Conservation (phyloP, 2,888 invertebrate species). For the Chalcis sispes region DNA sequence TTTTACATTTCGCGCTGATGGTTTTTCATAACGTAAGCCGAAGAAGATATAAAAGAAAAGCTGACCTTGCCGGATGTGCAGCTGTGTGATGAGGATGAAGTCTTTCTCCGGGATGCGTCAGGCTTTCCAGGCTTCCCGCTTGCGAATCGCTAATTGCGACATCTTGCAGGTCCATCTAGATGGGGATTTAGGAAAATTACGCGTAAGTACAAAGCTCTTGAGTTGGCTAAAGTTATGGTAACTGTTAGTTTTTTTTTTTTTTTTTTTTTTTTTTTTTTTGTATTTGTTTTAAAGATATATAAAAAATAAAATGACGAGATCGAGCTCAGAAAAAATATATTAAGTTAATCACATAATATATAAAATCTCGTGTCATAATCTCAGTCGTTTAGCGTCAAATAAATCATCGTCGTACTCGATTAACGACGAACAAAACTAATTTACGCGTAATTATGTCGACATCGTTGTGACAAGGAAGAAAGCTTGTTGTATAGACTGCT, state of each 20-base stretch:
- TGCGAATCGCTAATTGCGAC: constrained; percentile 76
- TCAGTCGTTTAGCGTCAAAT: constrained; percentile 15
- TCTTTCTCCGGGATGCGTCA: constrained; percentile 71
- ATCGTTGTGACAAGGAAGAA: too few species aligned
- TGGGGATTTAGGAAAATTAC: constrained; percentile 56
- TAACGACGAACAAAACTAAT: not conserved
- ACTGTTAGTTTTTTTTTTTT: constrained; percentile 16
- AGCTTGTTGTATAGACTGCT: too few species aligned
- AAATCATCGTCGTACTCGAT: constrained; percentile 25
- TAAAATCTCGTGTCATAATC: constrained; percentile 16
- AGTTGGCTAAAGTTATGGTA: not conserved
- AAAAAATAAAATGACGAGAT: constrained; percentile 39
- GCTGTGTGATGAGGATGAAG: constrained; percentile 82
- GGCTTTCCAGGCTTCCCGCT: constrained; percentile 73
- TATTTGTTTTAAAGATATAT: too few species aligned
- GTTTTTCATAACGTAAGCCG: too few species aligned
- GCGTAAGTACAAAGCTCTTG: constrained; percentile 22
- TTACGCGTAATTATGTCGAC: not conserved
- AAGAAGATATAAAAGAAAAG: too few species aligned
- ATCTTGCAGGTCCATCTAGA: constrained; percentile 86
- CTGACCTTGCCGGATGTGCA: constrained; percentile 83
- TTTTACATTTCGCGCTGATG: too few species aligned
- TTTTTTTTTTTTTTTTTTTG: too few species aligned
- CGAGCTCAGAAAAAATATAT: constrained; percentile 33
- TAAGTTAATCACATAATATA: constrained; percentile 17